Base-by-base conservation (phyloP, 2,797 vertebrate genomes). In the Neoniphon sammara region DNA sequence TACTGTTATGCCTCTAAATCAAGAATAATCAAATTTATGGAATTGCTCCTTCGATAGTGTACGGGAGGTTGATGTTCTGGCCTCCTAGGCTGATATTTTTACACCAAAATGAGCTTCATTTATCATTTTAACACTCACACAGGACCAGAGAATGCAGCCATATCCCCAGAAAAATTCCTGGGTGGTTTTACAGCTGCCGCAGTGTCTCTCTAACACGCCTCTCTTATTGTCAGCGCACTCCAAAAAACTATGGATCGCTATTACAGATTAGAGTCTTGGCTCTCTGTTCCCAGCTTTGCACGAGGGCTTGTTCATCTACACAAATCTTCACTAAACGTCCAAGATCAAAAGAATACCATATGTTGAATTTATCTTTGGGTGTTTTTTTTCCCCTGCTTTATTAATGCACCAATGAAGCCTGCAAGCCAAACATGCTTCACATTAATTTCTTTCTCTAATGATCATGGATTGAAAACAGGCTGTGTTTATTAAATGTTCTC, bases 401-500 rank as follows among this genome's bases (percentile, higher is more conserved):
- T 72, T 59, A 52, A 61, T 64, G 25, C 20, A 50, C 36, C 27
- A 18, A 68, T 31, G 3, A 30, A 56, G 66, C 55, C 14, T 34
- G 31, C 15, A n/a, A 15, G 15, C 27, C 58, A 60, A 71, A 70
- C 18, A 53, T 27, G 31, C 14, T 44, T 70, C 66, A 75, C 31
- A 25, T 66, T 52, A 18, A 78, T 70, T 36, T 58, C 36, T 70
- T 15, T 47, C 49, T 49, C 34, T 12, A 9, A 46, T 77, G 54
- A 76, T 65, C 52, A 57, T 53, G 8, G 31, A 70, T 30, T 65
- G 50, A 63, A 75, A 80, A 76, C 23, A 39, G 44, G 7, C 34
- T 10, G 31, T 14, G 18, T 73, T 78, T 59, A 75, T 78, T 63
- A 47, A 59, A 80, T 74, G 42, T 53, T 71, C 64, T 44, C 66